Evolutionary conservation across 1,140 invertebrate genomes (phyloP).

Genomic region (Brachionus rubens): DNA sequence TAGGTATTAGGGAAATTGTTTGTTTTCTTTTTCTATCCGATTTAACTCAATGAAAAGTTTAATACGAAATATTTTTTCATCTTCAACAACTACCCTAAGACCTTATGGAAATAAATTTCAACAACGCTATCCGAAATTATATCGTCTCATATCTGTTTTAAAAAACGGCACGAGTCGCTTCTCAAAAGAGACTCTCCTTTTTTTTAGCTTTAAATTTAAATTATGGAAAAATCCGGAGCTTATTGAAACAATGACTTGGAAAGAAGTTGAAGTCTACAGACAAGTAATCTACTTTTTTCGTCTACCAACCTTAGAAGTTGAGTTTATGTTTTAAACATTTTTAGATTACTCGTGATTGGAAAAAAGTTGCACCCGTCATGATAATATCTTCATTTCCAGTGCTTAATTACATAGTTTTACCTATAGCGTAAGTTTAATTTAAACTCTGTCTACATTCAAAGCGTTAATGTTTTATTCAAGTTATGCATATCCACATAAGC

Average conservation of each 20-base stretch:
- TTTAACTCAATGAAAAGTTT: slow-evolving; percentile 1
- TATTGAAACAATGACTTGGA: slow-evolving; percentile 12
- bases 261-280: slow-evolving; percentile 17
- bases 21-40: background rate
- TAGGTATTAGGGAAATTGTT: background rate
- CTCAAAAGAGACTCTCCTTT: slow-evolving; percentile 14
- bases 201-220: slow-evolving; percentile 13
- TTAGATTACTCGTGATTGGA: slow-evolving; percentile 41
- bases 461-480: background rate
- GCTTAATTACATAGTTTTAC: slow-evolving; percentile 39
- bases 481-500: slow-evolving; percentile 22
- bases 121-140: slow-evolving; percentile 29
- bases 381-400: slow-evolving; percentile 19
- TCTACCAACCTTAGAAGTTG: background rate
- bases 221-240: slow-evolving; percentile 1
- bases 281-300: background rate
- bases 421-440: slow-evolving; percentile 26
- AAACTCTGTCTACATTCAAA: background rate
- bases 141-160: background rate
- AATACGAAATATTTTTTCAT: background rate
- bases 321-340: background rate
- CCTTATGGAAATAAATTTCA: slow-evolving; percentile 21
- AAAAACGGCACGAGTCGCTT: slow-evolving; percentile 13
- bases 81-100: background rate
- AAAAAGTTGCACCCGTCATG: slow-evolving; percentile 41